A percentile compares a stretch with the other conserved stretches of the same genome.
phyloP scores from a whole-genome alignment of 2,797 vertebrate species.

The Enoplosus armatus region DNA sequence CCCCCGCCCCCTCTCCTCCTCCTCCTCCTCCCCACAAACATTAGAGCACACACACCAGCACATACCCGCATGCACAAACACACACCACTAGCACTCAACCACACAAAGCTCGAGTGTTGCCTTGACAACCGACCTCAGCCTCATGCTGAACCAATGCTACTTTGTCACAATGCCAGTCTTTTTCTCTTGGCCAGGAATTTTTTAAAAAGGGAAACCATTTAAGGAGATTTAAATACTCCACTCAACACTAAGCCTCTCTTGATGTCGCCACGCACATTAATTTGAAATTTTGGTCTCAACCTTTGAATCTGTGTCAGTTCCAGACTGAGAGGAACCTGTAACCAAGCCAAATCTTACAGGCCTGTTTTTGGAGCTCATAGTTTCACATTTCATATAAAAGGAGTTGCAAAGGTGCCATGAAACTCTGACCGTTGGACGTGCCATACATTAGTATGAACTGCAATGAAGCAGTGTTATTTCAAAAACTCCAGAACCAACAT shows the following conservation, averaged over 20 bases:
- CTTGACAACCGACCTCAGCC: constrained; percentile 79
- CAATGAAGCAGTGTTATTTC: constrained; percentile 26
- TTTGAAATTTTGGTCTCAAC: constrained; percentile 37
- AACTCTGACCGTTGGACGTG: background rate
- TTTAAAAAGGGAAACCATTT: constrained; percentile 60
- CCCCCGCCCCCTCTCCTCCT: constrained; percentile 40
- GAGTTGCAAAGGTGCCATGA: background rate
- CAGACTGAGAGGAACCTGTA: constrained; percentile 20
- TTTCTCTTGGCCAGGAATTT: constrained; percentile 70
- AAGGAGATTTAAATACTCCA: constrained; percentile 65
- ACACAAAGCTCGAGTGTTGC: constrained; percentile 76
- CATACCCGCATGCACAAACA: constrained; percentile 46
- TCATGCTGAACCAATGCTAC: constrained; percentile 77
- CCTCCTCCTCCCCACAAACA: constrained; percentile 61
- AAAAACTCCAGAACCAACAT: constrained; percentile 45
- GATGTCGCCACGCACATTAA: constrained; percentile 31
- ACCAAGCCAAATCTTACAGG: constrained; percentile 15
- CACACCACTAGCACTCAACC: constrained; percentile 55
- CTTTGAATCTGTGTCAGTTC: constrained; percentile 34
- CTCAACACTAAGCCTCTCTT: constrained; percentile 43
- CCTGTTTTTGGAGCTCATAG: constrained; percentile 7
- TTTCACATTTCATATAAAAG: constrained; percentile 1
- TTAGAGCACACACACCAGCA: constrained; percentile 65
- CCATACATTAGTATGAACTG: constrained; percentile 14
- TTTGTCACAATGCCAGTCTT: constrained; percentile 73